Conservation (phyloP, 2,797 vertebrate genomes). For the Darevskia nairensis region DNA sequence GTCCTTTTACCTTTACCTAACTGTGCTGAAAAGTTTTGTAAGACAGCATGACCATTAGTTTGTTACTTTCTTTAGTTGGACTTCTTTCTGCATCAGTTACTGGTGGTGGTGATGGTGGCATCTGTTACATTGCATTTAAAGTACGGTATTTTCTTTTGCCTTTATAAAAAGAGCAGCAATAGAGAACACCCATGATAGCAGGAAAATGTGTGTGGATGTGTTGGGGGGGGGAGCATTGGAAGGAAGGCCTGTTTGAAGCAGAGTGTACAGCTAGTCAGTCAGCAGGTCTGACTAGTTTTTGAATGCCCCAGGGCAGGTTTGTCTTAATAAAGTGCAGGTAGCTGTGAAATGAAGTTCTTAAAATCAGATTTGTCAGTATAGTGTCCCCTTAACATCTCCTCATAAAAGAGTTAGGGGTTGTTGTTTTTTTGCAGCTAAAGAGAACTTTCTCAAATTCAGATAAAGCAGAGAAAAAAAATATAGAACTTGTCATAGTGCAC, state of each 20-base stretch:
- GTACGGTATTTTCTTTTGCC: background rate
- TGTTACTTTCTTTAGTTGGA: background rate
- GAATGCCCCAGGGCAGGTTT: slow-evolving; percentile 80
- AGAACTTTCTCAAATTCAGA: background rate
- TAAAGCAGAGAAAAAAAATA: background rate
- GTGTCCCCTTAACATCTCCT: slow-evolving; percentile 62
- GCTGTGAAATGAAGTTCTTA: slow-evolving; percentile 73
- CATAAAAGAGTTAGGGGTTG: slow-evolving; percentile 8
- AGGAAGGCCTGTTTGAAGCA: slow-evolving; percentile 73
- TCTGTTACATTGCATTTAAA: background rate
- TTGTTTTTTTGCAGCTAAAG: slow-evolving; percentile 42
- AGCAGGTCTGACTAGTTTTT: slow-evolving; percentile 86
- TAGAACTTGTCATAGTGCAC: background rate
- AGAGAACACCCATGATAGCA: slow-evolving; percentile 58
- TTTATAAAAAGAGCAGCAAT: slow-evolving; percentile 26
- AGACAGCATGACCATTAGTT: slow-evolving; percentile 6
- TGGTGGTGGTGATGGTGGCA: slow-evolving; percentile 18
- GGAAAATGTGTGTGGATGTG: slow-evolving; percentile 74
- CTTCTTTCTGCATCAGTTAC: background rate
- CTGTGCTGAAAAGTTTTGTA: slow-evolving; percentile 8
- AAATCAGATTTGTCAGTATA: slow-evolving; percentile 60
- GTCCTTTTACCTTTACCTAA: too few relatives aligned
- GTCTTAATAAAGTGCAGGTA: slow-evolving; percentile 74
- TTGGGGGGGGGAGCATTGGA: slow-evolving; percentile 52
- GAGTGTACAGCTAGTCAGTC: slow-evolving; percentile 72